Percentiles rank a stretch among this genome's conserved stretches.
Evolutionary conservation across 30 jellyfish, hydroid and myxozoan genomes (phyloP).

Genomic region (Pelagia noctiluca): DNA sequence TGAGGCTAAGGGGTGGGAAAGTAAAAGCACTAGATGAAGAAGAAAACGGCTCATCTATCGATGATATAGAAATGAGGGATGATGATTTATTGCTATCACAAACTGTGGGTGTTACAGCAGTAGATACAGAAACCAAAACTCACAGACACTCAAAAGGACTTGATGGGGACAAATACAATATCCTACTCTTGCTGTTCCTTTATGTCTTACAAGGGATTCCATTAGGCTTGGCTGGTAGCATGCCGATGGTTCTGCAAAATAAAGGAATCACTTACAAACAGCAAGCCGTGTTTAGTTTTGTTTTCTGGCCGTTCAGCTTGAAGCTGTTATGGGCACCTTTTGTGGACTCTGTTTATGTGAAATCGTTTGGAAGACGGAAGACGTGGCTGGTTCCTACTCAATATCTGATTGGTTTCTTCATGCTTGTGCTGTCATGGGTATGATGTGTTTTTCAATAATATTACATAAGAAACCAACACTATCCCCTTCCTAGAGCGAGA

Average conservation of each 20-base stretch:
- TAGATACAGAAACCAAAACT: too few relatives aligned
- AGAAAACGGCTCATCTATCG: neutral
- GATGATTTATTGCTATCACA: neutral
- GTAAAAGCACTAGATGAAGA: slow-evolving; percentile 1
- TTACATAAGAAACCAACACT: neutral
- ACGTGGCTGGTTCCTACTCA: slow-evolving; percentile 98
- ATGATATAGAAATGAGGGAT: slow-evolving; percentile 6
- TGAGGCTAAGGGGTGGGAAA: slow-evolving; percentile 61
- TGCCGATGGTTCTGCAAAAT: slow-evolving; percentile 96
- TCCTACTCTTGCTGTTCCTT: slow-evolving; percentile 72
- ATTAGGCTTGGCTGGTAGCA: slow-evolving; percentile 95
- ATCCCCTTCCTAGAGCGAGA: too few relatives aligned
- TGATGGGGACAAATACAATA: slow-evolving; percentile 77
- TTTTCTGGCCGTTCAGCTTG: slow-evolving; percentile 97
- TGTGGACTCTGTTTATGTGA: slow-evolving; percentile 88
- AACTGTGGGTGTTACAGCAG: neutral
- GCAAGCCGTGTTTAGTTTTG: slow-evolving; percentile 97
- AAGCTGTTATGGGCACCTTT: slow-evolving; percentile 99
- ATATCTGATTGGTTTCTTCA: slow-evolving; percentile 83
- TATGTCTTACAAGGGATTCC: slow-evolving; percentile 98
- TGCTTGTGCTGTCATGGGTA: slow-evolving; percentile 87
- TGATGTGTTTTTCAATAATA: neutral
- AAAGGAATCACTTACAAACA: slow-evolving; percentile 83
- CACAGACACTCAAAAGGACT: neutral
- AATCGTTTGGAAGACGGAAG: slow-evolving; percentile 91